These are phyloP conservation scores for Hylyphantes graminicola DNA, from an alignment of 1,140 invertebrate species.

Conservation along the genomic window DNA sequence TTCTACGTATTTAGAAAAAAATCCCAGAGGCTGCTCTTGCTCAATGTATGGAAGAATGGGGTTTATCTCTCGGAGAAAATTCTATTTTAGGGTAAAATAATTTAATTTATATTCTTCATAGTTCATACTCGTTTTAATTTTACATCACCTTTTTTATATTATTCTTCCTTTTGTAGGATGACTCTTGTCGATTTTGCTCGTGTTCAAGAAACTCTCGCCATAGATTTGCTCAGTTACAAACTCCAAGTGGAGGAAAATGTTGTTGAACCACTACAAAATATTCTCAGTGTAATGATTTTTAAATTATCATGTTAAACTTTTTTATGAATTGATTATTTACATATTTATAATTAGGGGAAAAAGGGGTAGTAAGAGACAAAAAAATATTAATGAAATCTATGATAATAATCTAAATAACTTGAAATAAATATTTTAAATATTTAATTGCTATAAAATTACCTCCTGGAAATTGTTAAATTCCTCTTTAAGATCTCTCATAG, in stretches of 20 bases:
- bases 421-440: too few species aligned
- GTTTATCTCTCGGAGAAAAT: conserved; percentile 62
- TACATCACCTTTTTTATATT: neutral
- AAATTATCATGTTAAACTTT: too few species aligned
- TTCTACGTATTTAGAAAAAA: conserved; percentile 70
- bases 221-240: conserved; percentile 86
- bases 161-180: conserved; percentile 61
- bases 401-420: too few species aligned
- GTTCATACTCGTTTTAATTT: neutral
- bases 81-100: conserved; percentile 64
- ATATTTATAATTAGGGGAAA: neutral
- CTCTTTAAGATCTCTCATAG: too few species aligned
- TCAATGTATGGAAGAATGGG: conserved; percentile 64
- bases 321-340: too few species aligned
- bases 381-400: too few species aligned
- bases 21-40: conserved; percentile 75
- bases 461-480: too few species aligned
- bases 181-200: conserved; percentile 77
- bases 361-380: too few species aligned
- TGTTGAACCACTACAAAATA: conserved; percentile 82
- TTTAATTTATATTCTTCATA: neutral
- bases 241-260: conserved; percentile 83
- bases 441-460: too few species aligned
- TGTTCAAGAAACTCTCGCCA: conserved; percentile 83
- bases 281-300: conserved; percentile 86